Percentiles rank a stretch among this genome's conserved stretches.
phyloP scores from a whole-genome alignment of 2,113 vertebrate species.

The Cavia porcellus region DNA sequence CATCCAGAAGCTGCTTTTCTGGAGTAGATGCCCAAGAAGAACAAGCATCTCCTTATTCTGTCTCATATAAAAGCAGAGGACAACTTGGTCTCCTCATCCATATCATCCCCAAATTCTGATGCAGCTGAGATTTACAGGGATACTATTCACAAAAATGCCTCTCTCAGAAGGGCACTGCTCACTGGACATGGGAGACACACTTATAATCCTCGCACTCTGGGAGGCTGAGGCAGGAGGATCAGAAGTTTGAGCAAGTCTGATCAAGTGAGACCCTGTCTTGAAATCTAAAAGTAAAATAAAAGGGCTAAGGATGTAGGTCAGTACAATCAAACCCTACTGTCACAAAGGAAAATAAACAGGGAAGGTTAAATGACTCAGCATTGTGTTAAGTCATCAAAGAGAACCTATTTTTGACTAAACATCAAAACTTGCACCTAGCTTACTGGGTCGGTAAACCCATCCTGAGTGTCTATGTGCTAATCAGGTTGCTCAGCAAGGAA shows the following conservation, averaged over 20 bases:
- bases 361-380: not conserved
- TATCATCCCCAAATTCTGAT: not conserved
- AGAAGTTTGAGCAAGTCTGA: not conserved
- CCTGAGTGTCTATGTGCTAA: not conserved
- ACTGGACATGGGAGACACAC: not conserved
- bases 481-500: not conserved
- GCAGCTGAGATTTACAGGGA: not conserved
- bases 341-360: not conserved
- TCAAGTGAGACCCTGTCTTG: not conserved
- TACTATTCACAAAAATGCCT: not conserved
- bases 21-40: not conserved
- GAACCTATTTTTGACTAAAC: not conserved
- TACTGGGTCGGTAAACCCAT: not conserved
- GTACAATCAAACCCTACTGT: not conserved
- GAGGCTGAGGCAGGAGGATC: not conserved
- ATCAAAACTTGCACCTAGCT: not conserved
- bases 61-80: not conserved
- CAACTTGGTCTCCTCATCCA: not conserved
- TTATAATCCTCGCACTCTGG: not conserved
- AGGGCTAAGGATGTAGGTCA: not conserved
- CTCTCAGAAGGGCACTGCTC: not conserved
- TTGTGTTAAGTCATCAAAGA: not conserved
- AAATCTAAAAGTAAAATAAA: not conserved
- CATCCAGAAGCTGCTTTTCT: not conserved
- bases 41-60: not conserved